phyloP scores from a whole-genome alignment of 2,113 vertebrate genomes.

The Syrrhaptes paradoxus region DNA sequence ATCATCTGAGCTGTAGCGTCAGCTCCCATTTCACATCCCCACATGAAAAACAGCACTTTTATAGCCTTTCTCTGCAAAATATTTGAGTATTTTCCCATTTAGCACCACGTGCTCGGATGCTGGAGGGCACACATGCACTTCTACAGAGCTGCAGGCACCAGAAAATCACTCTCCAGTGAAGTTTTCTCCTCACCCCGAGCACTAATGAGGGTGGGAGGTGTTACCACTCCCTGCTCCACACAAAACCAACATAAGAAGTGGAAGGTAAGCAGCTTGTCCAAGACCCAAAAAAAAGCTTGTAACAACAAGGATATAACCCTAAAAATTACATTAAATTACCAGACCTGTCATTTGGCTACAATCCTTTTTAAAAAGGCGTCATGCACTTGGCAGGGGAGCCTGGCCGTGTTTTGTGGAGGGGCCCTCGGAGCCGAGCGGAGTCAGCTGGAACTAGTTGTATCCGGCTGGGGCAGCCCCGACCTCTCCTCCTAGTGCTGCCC shows the following conservation, averaged over 20 bases:
- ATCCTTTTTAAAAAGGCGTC: neutral
- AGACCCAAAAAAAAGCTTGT: neutral
- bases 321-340: neutral
- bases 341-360: neutral
- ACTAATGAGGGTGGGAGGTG: neutral
- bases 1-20: neutral
- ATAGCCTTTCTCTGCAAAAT: neutral
- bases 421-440: neutral
- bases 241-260: neutral
- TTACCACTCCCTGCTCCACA: neutral
- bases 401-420: neutral
- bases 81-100: neutral
- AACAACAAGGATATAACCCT: neutral
- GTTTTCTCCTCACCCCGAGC: neutral
- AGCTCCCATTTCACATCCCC: neutral
- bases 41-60: neutral
- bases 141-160: neutral
- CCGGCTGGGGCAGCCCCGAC: fast-evolving
- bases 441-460: neutral
- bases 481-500: neutral
- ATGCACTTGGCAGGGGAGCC: fast-evolving
- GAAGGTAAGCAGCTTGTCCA: neutral
- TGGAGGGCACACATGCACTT: neutral
- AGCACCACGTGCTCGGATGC: too few relatives aligned
- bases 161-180: neutral